Conservation (phyloP, 1,140 invertebrate species). For the Sycophaga agraensis region DNA sequence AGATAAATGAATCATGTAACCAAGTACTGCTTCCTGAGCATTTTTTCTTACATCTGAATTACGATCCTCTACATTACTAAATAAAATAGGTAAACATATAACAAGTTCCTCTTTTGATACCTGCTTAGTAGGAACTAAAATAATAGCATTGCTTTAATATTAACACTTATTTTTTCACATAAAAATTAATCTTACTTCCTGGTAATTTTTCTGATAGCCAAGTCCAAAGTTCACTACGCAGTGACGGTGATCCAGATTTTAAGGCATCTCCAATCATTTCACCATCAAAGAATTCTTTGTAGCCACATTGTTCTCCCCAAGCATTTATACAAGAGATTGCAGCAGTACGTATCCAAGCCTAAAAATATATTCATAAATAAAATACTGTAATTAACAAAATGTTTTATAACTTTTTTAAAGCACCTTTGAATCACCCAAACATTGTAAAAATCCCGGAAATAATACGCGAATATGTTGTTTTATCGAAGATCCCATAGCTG, state of each 20-base stretch:
- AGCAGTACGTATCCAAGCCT: slow-evolving; percentile 69
- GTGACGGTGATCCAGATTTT: slow-evolving; percentile 78
- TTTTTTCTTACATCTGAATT: slow-evolving; percentile 89
- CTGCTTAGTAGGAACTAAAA: slow-evolving; percentile 65
- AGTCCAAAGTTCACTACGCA: slow-evolving; percentile 77
- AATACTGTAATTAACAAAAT: neutral
- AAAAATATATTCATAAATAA: slow-evolving; percentile 16
- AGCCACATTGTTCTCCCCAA: slow-evolving; percentile 79
- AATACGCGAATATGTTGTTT: slow-evolving; percentile 79
- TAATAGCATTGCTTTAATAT: neutral
- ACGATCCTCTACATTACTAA: slow-evolving; percentile 84
- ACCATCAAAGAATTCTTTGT: slow-evolving; percentile 81
- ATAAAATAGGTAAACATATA: slow-evolving; percentile 77
- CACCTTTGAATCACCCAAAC: slow-evolving; percentile 72
- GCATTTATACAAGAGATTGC: slow-evolving; percentile 80
- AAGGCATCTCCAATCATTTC: slow-evolving; percentile 88
- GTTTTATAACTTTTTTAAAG: neutral
- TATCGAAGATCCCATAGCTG: slow-evolving; percentile 77
- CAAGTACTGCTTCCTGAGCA: slow-evolving; percentile 83
- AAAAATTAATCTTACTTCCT: slow-evolving; percentile 57
- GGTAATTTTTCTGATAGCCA: slow-evolving; percentile 85
- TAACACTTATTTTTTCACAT: slow-evolving; percentile 8
- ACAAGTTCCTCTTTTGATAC: slow-evolving; percentile 80
- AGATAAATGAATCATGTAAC: slow-evolving; percentile 91
- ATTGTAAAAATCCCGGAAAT: slow-evolving; percentile 81